Evolutionary conservation across 2,888 invertebrate species (phyloP), one percentile per base, ranked within the genome.

Genomic region (Lycia hirtaria): DNA sequence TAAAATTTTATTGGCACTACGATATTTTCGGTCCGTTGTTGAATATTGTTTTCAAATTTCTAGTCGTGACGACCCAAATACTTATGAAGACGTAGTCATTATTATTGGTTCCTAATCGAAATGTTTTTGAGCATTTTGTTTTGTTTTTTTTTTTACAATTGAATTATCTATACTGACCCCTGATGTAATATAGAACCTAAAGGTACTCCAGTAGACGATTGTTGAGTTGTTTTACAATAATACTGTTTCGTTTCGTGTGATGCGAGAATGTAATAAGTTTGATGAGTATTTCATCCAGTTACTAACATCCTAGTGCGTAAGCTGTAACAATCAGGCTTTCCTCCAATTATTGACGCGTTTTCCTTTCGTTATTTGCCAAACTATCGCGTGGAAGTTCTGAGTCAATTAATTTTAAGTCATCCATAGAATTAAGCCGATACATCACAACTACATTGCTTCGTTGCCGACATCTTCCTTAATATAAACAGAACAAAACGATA

Each of bases 351-450:
- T 49, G 49, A 52, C 33, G 54, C 51, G 49, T 67, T 62, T 63
- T 57, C 52, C 47, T 47, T 60, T 63, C 44, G 56, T 62, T 63
- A 62, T 81, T 78, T 80, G 82, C 86, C 85, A 85, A 86, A 79
- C 74, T 74, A 71, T 76, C 73, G 70, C 75, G 76, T 75, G 72
- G 80, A 77, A 71, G 72, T 80, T 85, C 83, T 76, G 76, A 85
- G 90, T 91, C 90, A 91, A 91, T 91, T 91, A 91, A 83, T 87
- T 91, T 90, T 87, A 90, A 89, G 91, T 90, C 90, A 91, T 88
- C 83, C 80, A 85, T 89, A 90, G 85, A 60, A 65, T 71, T 88
- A 90, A 86, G 87, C 81, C 65, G 80, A 79, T 75, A 68, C 74
- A 72, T 71, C 62, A 67, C 78, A 77, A 75, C 75, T 75, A 69